These are phyloP conservation scores for Chiloscyllium punctatum DNA, from an alignment of 2,797 vertebrate species.

Conservation along the genomic window DNA sequence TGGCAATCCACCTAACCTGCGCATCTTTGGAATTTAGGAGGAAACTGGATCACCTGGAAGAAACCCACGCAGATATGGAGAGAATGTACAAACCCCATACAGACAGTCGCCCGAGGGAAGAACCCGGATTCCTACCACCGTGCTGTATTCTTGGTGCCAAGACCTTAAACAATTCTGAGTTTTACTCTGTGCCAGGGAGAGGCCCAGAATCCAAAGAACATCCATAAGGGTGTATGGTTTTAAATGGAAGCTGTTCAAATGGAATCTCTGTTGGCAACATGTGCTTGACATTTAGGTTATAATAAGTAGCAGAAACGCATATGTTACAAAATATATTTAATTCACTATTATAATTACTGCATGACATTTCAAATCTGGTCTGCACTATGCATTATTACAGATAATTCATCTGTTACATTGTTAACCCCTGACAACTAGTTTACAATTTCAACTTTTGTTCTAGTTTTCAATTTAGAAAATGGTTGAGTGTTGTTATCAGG, in stretches of 20 bases:
- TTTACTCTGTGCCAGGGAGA: neutral
- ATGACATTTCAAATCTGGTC: constrained; percentile 22
- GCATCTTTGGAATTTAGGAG: too few species aligned
- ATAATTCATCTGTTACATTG: neutral
- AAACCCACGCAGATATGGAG: too few species aligned
- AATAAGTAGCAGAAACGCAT: constrained; percentile 22
- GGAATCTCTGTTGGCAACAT: neutral
- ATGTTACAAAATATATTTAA: neutral
- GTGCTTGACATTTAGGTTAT: neutral
- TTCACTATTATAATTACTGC: neutral
- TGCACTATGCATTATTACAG: neutral
- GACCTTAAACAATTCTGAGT: neutral
- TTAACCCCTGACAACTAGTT: constrained; percentile 2
- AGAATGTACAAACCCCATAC: too few species aligned
- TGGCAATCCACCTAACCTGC: too few species aligned
- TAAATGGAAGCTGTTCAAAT: constrained; percentile 6
- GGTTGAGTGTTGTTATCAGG: neutral
- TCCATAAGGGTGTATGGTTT: neutral
- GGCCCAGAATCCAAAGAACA: neutral
- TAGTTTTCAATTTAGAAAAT: neutral
- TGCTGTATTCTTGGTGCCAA: neutral
- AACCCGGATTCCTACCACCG: too few species aligned
- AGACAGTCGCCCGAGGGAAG: too few species aligned
- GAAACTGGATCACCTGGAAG: too few species aligned
- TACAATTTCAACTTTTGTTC: neutral